phyloP scores from a whole-genome alignment of 2,888 invertebrate genomes.

The Abscondita cerata region DNA sequence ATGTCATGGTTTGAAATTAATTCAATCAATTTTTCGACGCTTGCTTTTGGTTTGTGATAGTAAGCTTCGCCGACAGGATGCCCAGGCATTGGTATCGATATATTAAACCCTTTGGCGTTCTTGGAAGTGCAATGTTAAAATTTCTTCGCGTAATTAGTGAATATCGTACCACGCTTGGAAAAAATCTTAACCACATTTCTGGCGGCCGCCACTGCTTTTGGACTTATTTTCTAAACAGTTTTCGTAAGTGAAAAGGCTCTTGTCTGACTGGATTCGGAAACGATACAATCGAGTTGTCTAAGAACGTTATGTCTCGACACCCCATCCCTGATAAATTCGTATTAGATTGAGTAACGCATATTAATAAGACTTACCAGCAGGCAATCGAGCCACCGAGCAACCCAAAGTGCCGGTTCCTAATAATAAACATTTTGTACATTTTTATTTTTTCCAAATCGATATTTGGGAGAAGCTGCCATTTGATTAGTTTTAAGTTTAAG shows the following conservation, averaged over 20 bases:
- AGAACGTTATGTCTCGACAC: constrained; percentile 89
- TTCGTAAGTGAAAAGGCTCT: constrained; percentile 81
- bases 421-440: constrained; percentile 80
- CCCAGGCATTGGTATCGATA: constrained; percentile 96
- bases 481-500: constrained; percentile 96
- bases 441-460: constrained; percentile 83
- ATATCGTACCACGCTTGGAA: constrained; percentile 83
- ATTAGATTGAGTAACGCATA: constrained; percentile 6
- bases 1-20: constrained; percentile 84
- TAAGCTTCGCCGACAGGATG: constrained; percentile 81
- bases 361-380: constrained; percentile 87
- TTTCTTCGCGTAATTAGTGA: constrained; percentile 9
- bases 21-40: constrained; percentile 70
- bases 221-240: constrained; percentile 79
- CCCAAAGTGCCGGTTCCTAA: constrained; percentile 96
- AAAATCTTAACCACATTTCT: constrained; percentile 80
- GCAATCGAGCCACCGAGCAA: constrained; percentile 89
- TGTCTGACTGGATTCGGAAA: constrained; percentile 98
- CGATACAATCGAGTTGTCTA: constrained; percentile 91
- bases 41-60: constrained; percentile 65
- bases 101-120: constrained; percentile 71
- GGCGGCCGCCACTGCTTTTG: constrained; percentile 88
- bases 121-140: constrained; percentile 53
- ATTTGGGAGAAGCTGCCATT: constrained; percentile 94
- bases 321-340: constrained; percentile 83